Percentiles rank a stretch among this genome's conserved stretches.
These are phyloP conservation scores for Cirrhinus mrigala DNA, from an alignment of 2,797 vertebrate species.

Conservation along the genomic window DNA sequence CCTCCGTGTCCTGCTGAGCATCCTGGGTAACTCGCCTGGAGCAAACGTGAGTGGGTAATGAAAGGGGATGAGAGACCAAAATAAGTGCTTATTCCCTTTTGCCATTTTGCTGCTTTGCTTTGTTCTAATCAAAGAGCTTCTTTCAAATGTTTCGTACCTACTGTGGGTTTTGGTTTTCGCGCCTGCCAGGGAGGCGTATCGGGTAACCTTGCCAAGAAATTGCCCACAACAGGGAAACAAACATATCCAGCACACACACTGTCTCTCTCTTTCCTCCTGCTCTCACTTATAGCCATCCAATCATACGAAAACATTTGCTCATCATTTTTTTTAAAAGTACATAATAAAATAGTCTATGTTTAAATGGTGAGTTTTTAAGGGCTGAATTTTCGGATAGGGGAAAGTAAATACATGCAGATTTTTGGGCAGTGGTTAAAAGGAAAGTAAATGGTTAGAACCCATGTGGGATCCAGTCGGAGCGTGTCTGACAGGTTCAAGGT, in stretches of 20 bases:
- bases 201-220: conserved; percentile 71
- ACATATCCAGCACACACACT: conserved; percentile 58
- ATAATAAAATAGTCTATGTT: background rate
- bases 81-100: conserved; percentile 81
- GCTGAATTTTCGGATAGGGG: conserved; percentile 25
- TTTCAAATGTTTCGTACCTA: conserved; percentile 76
- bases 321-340: conserved; percentile 42
- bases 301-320: conserved; percentile 56
- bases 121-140: conserved; percentile 78
- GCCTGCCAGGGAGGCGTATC: conserved; percentile 71
- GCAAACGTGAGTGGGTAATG: conserved; percentile 80
- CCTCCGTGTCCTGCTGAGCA: conserved; percentile 77
- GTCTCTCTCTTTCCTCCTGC: background rate
- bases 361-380: conserved; percentile 56
- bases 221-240: conserved; percentile 68
- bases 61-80: conserved; percentile 78
- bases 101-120: conserved; percentile 79
- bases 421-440: conserved; percentile 50
- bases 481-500: background rate
- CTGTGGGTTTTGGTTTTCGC: conserved; percentile 67
- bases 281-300: background rate
- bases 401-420: conserved; percentile 33
- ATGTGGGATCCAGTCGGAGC: background rate
- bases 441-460: conserved; percentile 10
- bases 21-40: conserved; percentile 76